phyloP scores from a whole-genome alignment of 37 sponge, comb jelly and placozoan genomes.

The Ephydatia muelleri region DNA sequence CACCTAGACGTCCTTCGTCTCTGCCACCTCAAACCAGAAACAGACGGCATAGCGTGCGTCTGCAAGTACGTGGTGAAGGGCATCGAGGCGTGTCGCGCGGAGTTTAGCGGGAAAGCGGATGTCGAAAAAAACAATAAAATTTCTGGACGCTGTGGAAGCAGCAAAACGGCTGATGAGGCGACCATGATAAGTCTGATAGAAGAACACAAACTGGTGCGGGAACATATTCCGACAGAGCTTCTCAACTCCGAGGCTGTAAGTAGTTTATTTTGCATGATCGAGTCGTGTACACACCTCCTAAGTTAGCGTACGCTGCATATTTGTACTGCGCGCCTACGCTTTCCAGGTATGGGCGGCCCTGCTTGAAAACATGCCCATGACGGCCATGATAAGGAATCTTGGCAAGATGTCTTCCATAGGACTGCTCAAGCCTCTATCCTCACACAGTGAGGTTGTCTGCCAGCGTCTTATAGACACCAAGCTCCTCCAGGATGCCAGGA shows the following conservation, averaged over 20 bases:
- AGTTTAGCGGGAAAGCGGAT: conserved; percentile 19
- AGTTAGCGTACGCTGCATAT: too few species aligned
- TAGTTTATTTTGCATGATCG: not conserved
- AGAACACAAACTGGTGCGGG: conserved; percentile 61
- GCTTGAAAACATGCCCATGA: conserved; percentile 82
- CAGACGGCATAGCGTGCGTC: conserved; percentile 41
- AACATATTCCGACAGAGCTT: conserved; percentile 70
- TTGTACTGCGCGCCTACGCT: not conserved
- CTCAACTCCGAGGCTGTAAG: conserved; percentile 52
- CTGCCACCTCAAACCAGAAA: conserved; percentile 51
- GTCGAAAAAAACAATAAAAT: conserved; percentile 21
- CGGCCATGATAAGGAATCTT: conserved; percentile 82
- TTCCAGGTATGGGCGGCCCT: conserved; percentile 68
- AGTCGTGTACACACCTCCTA: too few species aligned
- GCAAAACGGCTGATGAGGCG: conserved; percentile 62
- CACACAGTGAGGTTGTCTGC: conserved; percentile 42
- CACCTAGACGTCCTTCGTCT: conserved; percentile 72
- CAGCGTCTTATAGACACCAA: conserved; percentile 29
- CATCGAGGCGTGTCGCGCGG: conserved; percentile 27
- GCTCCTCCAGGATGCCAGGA: conserved; percentile 44
- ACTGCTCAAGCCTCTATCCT: conserved; percentile 59
- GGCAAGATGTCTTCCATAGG: conserved; percentile 82
- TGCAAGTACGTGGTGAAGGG: conserved; percentile 71
- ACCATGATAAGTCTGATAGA: conserved; percentile 32
- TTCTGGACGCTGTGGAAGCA: conserved; percentile 60